Evolutionary conservation across 1,140 invertebrate genomes (phyloP), one percentile per base, ranked within the genome.

Genomic region (Epicauta chinensis): DNA sequence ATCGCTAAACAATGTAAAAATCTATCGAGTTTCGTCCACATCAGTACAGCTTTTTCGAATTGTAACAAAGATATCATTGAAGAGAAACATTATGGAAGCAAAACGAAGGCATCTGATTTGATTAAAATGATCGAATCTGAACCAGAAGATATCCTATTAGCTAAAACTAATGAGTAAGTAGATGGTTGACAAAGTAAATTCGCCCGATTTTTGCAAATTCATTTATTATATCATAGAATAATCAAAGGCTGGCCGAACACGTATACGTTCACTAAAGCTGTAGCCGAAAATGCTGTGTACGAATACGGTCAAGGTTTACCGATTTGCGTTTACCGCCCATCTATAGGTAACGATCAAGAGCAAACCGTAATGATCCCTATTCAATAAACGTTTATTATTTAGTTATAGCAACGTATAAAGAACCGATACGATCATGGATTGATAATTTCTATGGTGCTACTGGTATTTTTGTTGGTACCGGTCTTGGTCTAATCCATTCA

Each of bases 401-500:
- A 75, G 76, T 78, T 10, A 71, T 76, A 48, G 74, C 76, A 0
- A 75, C 75, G 3, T 75, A 72, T 40, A 64, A 66, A 45, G 77
- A 79, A 59, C 78, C 78, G 17, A 46, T 76, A 11, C 56, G 63
- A 2, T 82, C 84, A 11, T 91, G 87, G 87, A 79, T 86, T 32
- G 86, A 89, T 64, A 89, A 89, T 67, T 71, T 84, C 40, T 87
- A 84, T 67, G 86, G 86, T 17, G 80, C 85, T 17, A 84, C 81
- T 42, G 86, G 78, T 7, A 64, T 75, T 2, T 47, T 78, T 1
- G 67, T 72, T 2, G 78, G 73, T 3, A 70, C 65, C 35, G 81
- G 81, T 7, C 77, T 81, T 51, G 86, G 85, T 3, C 55, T 87
- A 2, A 58, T 87, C 12, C 72, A 81, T 49, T 76, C 77, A 9